Base-by-base conservation (phyloP, 2,797 vertebrate species). In the Nannoperca australis region DNA sequence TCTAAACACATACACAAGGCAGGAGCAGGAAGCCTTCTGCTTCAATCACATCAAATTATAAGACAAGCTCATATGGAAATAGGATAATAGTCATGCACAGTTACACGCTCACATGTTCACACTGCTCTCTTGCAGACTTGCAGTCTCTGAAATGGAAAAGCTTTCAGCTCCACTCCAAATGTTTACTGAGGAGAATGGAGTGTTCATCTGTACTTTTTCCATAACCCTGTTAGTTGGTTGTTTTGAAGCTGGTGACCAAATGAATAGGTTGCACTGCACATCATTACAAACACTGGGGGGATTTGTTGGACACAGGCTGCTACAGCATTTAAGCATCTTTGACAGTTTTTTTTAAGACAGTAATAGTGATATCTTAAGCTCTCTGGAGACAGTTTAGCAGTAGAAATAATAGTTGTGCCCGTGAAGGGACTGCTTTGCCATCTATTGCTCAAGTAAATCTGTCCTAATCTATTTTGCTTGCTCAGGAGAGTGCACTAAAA, bases 141-240 rank as follows among this genome's bases (percentile, higher is more conserved):
- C 49, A 36, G 30, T 40, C 77, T 82, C 82, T 89, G 55, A 91
- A 90, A 91, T 92, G 85, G 81, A 92, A 92, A 93, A 82, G 80
- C 90, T 92, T 86, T 94, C 79, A 87, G 85, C 71, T 67, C 40
- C 49, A 44, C 84, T 87, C 65, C 74, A 78, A 87, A 81, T 89
- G 75, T 91, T 92, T 92, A 91, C 82, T 22, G 2, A 73, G 51
- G 42, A 76, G 51, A 83, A 47, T 50, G 55, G 38, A 77, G 64
- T 74, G 70, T 84, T 70, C 89, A 68, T 79, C 86, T 85, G 75
- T 58, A 47, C 70, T 86, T 85, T 89, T 85, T 86, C 79, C 84
- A 81, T 53, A 78, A 77, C 40, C 66, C 58, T 65, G 64, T 82
- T 63, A 38, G 76, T 65, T 71, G 64, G 27, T 84, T 82, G 73